Percentiles rank a stretch among this genome's conserved stretches.
phyloP scores from a whole-genome alignment of 1,140 invertebrate species.

The Drosophila repletoides region DNA sequence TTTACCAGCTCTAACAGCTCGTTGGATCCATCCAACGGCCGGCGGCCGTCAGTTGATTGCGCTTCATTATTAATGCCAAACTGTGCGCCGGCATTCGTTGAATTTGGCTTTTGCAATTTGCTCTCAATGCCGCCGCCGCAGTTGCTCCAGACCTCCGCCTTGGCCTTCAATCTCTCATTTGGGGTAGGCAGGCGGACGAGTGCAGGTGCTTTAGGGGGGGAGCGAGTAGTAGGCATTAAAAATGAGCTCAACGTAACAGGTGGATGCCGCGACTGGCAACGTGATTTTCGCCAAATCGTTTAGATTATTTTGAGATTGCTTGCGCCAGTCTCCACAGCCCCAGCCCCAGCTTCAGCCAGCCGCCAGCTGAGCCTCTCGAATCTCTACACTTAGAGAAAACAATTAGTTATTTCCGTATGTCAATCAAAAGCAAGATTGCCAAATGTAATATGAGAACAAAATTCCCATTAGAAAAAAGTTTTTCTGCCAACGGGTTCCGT shows the following conservation, averaged over 20 bases:
- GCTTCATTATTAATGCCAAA: slow-evolving; percentile 80
- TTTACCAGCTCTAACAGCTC: too few relatives aligned
- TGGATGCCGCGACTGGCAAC: slow-evolving; percentile 66
- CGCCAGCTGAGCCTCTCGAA: slow-evolving; percentile 17
- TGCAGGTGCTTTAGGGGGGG: neutral
- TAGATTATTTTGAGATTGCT: slow-evolving; percentile 80
- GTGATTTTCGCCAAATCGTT: slow-evolving; percentile 80
- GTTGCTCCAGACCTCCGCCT: slow-evolving; percentile 26
- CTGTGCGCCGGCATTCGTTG: slow-evolving; percentile 77
- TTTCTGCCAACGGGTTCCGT: too few relatives aligned
- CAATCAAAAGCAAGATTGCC: too few relatives aligned
- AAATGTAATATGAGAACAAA: too few relatives aligned
- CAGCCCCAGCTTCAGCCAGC: neutral
- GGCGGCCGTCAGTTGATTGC: slow-evolving; percentile 67
- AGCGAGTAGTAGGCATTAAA: slow-evolving; percentile 68
- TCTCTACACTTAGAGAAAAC: too few relatives aligned
- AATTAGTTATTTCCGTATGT: too few relatives aligned
- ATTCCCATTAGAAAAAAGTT: too few relatives aligned
- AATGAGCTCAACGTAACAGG: slow-evolving; percentile 78
- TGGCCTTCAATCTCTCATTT: slow-evolving; percentile 3
- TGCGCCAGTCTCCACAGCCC: slow-evolving; percentile 60
- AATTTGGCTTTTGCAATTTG: slow-evolving; percentile 79
- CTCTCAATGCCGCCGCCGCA: slow-evolving; percentile 65
- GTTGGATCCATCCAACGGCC: slow-evolving; percentile 34
- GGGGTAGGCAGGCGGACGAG: neutral